phyloP scores from a whole-genome alignment of 2,888 invertebrate species.

The Heliconius hortense region DNA sequence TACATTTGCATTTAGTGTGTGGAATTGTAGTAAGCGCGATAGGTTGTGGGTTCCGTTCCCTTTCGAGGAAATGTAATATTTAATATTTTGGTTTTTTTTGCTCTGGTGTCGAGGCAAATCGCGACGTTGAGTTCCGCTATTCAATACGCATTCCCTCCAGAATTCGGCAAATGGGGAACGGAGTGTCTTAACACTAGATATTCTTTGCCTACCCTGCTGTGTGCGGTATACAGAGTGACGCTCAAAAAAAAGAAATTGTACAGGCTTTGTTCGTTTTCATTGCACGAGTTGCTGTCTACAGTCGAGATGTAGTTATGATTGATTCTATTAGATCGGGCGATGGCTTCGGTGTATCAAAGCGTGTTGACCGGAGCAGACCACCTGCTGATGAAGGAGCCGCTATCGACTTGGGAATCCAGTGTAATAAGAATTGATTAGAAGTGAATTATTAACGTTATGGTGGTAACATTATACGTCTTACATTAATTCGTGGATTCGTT shows the following conservation, averaged over 20 bases:
- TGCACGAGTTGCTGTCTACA: constrained; percentile 49
- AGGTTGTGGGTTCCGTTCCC: too few species aligned
- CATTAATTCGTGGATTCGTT: not conserved
- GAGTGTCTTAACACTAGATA: too few species aligned
- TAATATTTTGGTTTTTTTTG: too few species aligned
- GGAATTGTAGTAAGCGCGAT: constrained; percentile 35
- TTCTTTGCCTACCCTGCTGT: too few species aligned
- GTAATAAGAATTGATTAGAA: constrained; percentile 53
- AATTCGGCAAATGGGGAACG: too few species aligned
- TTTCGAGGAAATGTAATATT: too few species aligned
- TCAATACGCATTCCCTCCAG: too few species aligned
- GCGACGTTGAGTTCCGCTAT: too few species aligned
- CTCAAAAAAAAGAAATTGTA: constrained; percentile 35
- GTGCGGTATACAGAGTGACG: too few species aligned
- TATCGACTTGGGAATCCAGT: constrained; percentile 49
- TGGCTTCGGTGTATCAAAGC: constrained; percentile 76
- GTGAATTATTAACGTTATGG: constrained; percentile 38
- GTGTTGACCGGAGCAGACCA: constrained; percentile 72
- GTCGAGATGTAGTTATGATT: constrained; percentile 71
- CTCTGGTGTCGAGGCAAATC: too few species aligned
- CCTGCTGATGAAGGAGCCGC: constrained; percentile 66
- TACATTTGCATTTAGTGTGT: constrained; percentile 44
- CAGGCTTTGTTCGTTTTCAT: constrained; percentile 48
- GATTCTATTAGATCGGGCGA: constrained; percentile 73
- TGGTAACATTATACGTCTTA: constrained; percentile 9